Evolutionary conservation across 2,888 invertebrate species (phyloP), one percentile per base, ranked within the genome.

Genomic region (Erebia ligea): DNA sequence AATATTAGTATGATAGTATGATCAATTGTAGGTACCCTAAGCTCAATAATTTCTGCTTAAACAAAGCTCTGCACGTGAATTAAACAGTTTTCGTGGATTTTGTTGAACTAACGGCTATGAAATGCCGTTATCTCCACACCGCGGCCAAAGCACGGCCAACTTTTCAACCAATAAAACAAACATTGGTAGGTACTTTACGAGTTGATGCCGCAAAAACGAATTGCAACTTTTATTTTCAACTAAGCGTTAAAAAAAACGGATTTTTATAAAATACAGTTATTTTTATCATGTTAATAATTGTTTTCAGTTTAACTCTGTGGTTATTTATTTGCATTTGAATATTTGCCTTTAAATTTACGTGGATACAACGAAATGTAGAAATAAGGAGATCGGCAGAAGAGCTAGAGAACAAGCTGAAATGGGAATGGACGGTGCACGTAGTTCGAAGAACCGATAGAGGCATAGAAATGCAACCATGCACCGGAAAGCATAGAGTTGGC

Each of bases 161-260:
- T 67, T 67, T 67, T 58, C 48, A 45, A 64, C 56, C 64, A 69
- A 71, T 71, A 58, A 64, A 71, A 68, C 64, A 68, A 59, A 68
- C 58, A 62, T 68, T 59, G 48, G 63, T 2, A 19, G 4, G 17
- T 63, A 63, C 54, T 52, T 58, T 67, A 63, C 45, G 63, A 67
- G 58, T 61, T 61, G 61, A 61, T 45, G 40, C 61, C 61, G 5
- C 42, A 59, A 45, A 61, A 61, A 61, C 17, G 40, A 17, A 17
- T 17, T 11, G 42, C 42, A 40, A 61, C 11, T 42, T 61, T 61
- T 61, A 61, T 61, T 61, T n/a, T 15, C 15, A n/a, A 63, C 19
- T 63, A 63, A 48, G 25, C 54, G 19, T 19, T 19, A 1, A 17
- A 54, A 54, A 54, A 54, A 54, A 1, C 54, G 52, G 17, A 52